phyloP scores from a whole-genome alignment of 2,888 invertebrate species.

The Pristionchus exspectatus region DNA sequence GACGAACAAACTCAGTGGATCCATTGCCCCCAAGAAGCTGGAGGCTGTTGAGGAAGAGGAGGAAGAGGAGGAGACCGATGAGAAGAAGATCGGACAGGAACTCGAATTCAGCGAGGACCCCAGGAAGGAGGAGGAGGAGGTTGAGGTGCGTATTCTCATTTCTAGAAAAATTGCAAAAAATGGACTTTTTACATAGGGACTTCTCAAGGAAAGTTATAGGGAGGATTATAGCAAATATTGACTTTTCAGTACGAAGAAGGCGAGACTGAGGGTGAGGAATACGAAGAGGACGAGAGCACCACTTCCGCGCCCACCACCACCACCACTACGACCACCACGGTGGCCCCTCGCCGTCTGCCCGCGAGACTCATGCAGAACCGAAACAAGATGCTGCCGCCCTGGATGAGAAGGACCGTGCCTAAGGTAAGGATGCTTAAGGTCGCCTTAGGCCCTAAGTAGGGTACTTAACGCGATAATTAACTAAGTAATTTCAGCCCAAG shows the following conservation, averaged over 20 bases:
- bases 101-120: conserved; percentile 53
- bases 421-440: not conserved
- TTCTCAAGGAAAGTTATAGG: not conserved
- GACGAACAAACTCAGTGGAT: conserved; percentile 17
- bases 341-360: conserved; percentile 56
- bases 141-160: not conserved
- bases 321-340: conserved; percentile 12
- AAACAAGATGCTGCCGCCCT: conserved; percentile 59
- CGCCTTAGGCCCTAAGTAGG: not conserved
- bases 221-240: not conserved
- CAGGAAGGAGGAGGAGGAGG: conserved; percentile 56
- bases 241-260: conserved; percentile 55
- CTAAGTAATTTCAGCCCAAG: not conserved
- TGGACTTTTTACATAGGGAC: not conserved
- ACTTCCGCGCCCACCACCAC: conserved; percentile 46
- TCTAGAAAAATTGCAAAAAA: not conserved
- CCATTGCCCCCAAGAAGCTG: not conserved
- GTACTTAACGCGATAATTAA: not conserved
- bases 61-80: conserved; percentile 54
- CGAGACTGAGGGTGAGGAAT: conserved; percentile 48
- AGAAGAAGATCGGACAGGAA: conserved; percentile 47
- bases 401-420: conserved; percentile 59
- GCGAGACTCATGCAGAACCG: conserved; percentile 62
- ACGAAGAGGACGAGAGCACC: conserved; percentile 59
- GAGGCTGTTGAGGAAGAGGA: conserved; percentile 39